Percentiles rank a stretch among this genome's conserved stretches.
Conservation (phyloP, 2,113 vertebrate species). For the Trematocara variabile region DNA sequence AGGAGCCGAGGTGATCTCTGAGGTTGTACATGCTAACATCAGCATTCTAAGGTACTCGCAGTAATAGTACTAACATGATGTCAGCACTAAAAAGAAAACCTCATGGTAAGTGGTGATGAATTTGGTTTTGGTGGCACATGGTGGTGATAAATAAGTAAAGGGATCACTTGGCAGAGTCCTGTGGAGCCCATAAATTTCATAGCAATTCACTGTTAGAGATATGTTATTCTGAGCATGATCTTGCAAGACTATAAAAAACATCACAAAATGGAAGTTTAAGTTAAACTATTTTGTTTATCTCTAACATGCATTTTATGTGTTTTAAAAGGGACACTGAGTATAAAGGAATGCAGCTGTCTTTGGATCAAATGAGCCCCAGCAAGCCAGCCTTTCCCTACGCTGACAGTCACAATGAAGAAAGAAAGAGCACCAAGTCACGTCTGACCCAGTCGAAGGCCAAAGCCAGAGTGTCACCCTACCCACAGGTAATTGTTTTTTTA, state of each 20-base stretch:
- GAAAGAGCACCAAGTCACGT: slow-evolving; percentile 87
- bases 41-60: background rate
- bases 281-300: background rate
- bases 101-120: background rate
- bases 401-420: slow-evolving; percentile 82
- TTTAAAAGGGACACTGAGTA: slow-evolving; percentile 91
- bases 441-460: slow-evolving; percentile 86
- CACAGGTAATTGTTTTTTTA: slow-evolving; percentile 78
- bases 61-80: background rate
- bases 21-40: background rate
- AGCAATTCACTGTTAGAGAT: background rate
- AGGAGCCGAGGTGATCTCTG: background rate
- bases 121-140: background rate
- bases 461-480: slow-evolving; percentile 92
- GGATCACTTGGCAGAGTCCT: background rate
- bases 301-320: slow-evolving; percentile 14
- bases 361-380: slow-evolving; percentile 93
- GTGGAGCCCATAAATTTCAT: background rate
- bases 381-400: slow-evolving; percentile 90
- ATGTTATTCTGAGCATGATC: background rate
- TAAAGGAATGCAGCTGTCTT: slow-evolving; percentile 94
- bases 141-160: background rate
- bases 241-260: background rate
- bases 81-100: background rate
- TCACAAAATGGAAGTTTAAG: background rate